phyloP scores from a whole-genome alignment of 2,113 vertebrate species.

The Neolamprologus devosi region DNA sequence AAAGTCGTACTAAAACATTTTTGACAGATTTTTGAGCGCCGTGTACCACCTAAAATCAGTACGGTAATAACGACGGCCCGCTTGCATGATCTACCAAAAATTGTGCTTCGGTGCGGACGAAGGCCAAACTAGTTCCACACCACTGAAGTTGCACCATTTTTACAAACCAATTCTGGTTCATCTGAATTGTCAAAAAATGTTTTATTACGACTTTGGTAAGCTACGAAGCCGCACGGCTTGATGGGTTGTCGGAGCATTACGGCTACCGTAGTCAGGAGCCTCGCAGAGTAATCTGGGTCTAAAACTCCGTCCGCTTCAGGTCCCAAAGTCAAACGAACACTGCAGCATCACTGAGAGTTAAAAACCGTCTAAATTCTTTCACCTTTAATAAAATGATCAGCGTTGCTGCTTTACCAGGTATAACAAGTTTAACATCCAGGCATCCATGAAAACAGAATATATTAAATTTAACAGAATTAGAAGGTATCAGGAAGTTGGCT shows the following conservation, averaged over 20 bases:
- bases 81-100: neutral
- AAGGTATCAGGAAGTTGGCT: neutral
- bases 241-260: accelerated
- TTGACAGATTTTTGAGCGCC: neutral
- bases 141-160: neutral
- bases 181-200: neutral
- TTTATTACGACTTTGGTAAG: neutral
- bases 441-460: neutral
- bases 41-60: neutral
- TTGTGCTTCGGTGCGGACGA: neutral
- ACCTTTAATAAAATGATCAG: too few species aligned
- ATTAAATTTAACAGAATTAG: neutral
- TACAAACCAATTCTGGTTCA: neutral
- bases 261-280: neutral
- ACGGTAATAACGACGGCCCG: neutral
- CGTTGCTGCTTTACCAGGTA: too few species aligned
- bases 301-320: accelerated
- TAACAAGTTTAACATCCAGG: too few species aligned
- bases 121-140: neutral
- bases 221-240: accelerated
- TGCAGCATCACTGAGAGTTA: neutral
- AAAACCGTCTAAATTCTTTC: neutral
- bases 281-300: neutral
- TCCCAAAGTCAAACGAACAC: neutral
- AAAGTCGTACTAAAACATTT: neutral